Evolutionary conservation across 2,113 vertebrate genomes (phyloP), one percentile per base, ranked within the genome.

Genomic region (Vulpes lagopus): DNA sequence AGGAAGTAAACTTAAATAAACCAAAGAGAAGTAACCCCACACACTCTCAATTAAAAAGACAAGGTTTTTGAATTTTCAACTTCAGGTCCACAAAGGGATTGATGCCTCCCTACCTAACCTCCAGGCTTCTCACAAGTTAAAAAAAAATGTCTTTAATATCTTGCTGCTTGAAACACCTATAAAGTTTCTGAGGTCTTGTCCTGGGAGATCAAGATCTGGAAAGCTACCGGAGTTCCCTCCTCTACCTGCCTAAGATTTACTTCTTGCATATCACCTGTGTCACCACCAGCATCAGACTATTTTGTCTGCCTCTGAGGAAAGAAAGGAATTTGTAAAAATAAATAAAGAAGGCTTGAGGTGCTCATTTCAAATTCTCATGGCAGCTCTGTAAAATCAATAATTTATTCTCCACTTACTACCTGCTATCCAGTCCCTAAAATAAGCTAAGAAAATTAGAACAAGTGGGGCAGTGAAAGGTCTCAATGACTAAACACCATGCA

Each of bases 281-380:
- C 22, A 51, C 43, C 20, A 49, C 25, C 2, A 20, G 62, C 5
- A 23, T 82, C 5, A 23, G 25, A 11, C 87, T 89, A 59, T 69
- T 81, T 82, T 86, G 38, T 76, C 51, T 96, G 60, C 16, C 3
- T 10, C 49, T 73, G 49, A 51, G 55, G 51, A 59, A 55, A 83
- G 22, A 90, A 89, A 94, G 49, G 22, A 95, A 79, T 89, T 87
- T 95, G 30, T 43, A 87, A 90, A 94, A 67, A 86, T 43, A 43
- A 94, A 57, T 65, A 79, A 89, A 27, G 30, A 94, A 92, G 11
- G 1, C 25, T 64, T 15, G 11, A 60, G 22, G 23, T 74, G 11
- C 27, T 15, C 51, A 15, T 71, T 85, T 12, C 2, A 76, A 87
- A 89, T 69, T 86, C 55, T 79, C 3, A 85, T 82, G 20, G 20